A percentile compares a stretch with the other conserved stretches of the same genome.
Conservation (phyloP, 2,113 vertebrate genomes). For the Monopterus albus region DNA sequence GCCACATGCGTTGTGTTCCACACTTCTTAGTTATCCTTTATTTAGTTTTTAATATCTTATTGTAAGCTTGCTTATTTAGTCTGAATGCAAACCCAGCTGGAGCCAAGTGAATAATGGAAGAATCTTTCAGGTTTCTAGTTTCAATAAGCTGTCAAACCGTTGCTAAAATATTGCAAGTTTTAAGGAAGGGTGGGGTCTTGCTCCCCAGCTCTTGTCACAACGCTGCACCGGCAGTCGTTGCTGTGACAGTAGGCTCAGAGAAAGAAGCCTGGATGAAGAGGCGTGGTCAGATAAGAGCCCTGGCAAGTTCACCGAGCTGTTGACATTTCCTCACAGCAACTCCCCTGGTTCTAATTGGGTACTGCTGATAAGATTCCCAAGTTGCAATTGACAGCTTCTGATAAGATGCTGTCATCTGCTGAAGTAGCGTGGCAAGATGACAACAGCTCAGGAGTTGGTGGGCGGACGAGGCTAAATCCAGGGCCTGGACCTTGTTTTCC, state of each 20-base stretch:
- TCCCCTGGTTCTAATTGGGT: slow-evolving; percentile 80
- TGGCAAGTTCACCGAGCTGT: slow-evolving; percentile 75
- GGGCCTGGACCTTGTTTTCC: slow-evolving; percentile 53
- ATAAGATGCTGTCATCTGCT: slow-evolving; percentile 79
- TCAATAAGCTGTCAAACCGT: slow-evolving; percentile 38
- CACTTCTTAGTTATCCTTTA: slow-evolving; percentile 13
- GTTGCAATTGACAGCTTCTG: slow-evolving; percentile 80
- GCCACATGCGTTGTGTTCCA: not conserved
- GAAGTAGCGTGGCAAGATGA: slow-evolving; percentile 57
- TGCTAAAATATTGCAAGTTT: slow-evolving; percentile 42
- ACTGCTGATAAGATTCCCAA: slow-evolving; percentile 78
- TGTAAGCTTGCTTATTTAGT: slow-evolving; percentile 19
- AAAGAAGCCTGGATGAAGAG: slow-evolving; percentile 50
- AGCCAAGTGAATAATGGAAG: slow-evolving; percentile 29
- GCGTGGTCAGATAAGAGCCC: slow-evolving; percentile 68
- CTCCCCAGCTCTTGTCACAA: slow-evolving; percentile 60
- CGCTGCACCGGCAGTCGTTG: slow-evolving; percentile 43
- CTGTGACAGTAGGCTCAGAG: slow-evolving; percentile 54
- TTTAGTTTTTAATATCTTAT: slow-evolving; percentile 35
- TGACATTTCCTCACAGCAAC: slow-evolving; percentile 77
- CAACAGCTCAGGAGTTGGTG: slow-evolving; percentile 55
- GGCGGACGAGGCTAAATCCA: slow-evolving; percentile 56
- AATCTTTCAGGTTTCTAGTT: slow-evolving; percentile 27
- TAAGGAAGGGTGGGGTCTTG: slow-evolving; percentile 41
- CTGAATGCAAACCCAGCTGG: slow-evolving; percentile 11